A percentile compares a stretch with the other conserved stretches of the same genome.
These are phyloP conservation scores for Motacilla tschutschensis DNA, from an alignment of 2,113 vertebrate genomes.

Conservation along the genomic window DNA sequence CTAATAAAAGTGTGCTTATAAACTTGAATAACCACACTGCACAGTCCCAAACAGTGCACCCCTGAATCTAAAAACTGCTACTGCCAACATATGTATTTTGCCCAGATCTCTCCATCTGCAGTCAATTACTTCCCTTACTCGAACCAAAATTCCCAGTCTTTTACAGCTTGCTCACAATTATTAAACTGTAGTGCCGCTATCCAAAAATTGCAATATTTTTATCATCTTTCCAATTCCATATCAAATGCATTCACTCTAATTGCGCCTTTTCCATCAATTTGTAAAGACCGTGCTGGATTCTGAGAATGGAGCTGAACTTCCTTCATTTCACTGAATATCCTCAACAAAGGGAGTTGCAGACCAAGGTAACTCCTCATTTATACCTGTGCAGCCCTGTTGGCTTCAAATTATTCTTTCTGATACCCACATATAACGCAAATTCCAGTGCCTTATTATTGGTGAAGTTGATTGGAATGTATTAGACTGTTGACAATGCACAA, in stretches of 20 bases:
- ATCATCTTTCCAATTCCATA: not conserved
- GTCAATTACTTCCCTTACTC: slow-evolving; percentile 64
- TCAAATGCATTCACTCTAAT: slow-evolving; percentile 14
- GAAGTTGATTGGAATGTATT: not conserved
- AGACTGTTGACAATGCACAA: not conserved
- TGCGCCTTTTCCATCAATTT: slow-evolving; percentile 3
- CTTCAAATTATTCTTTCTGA: slow-evolving; percentile 7
- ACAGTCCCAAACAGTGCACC: slow-evolving; percentile 20
- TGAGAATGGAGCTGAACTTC: not conserved
- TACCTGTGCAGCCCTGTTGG: not conserved
- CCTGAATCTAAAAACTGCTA: slow-evolving; percentile 41
- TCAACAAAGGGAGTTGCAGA: not conserved
- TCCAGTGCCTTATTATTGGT: not conserved
- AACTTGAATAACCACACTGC: slow-evolving; percentile 37
- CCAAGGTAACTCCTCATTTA: not conserved
- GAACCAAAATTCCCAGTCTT: slow-evolving; percentile 59
- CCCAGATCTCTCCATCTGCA: slow-evolving; percentile 61
- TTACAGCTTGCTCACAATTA: slow-evolving; percentile 47
- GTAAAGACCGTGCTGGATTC: not conserved
- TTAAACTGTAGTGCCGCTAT: slow-evolving; percentile 16
- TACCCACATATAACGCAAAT: not conserved
- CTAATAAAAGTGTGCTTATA: slow-evolving; percentile 55
- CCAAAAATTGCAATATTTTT: not conserved
- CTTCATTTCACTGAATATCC: not conserved
- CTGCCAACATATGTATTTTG: slow-evolving; percentile 51